phyloP scores from a whole-genome alignment of 2,113 vertebrate genomes.

The Antechinus flavipes region DNA sequence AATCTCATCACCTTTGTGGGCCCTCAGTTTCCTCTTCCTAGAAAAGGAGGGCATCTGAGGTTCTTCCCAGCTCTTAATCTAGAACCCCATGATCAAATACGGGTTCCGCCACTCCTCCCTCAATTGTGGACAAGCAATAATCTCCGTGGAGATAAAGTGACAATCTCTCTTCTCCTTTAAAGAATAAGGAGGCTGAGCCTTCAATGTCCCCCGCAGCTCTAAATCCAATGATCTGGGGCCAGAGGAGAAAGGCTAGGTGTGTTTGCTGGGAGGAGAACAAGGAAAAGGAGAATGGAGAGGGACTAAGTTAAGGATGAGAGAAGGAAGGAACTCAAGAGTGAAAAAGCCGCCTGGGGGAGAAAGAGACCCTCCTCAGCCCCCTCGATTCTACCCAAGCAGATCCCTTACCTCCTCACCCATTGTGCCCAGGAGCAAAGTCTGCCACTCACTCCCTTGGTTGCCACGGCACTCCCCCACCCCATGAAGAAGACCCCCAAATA shows the following conservation, averaged over 20 bases:
- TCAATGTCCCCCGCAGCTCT: not conserved
- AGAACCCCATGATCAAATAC: not conserved
- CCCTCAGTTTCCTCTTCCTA: not conserved
- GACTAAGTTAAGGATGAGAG: not conserved
- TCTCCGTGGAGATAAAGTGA: not conserved
- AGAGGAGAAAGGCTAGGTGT: not conserved
- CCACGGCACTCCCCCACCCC: not conserved
- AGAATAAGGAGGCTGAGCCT: not conserved
- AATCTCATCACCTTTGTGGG: not conserved
- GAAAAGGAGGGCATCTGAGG: not conserved
- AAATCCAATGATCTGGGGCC: not conserved
- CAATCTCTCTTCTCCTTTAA: not conserved
- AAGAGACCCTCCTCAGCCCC: not conserved
- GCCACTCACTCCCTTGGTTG: not conserved
- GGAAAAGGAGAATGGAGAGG: not conserved
- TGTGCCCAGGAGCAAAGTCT: not conserved
- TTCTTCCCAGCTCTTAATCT: not conserved
- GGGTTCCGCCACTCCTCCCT: not conserved
- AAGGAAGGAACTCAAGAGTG: not conserved
- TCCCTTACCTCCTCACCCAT: not conserved
- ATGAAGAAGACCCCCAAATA: not conserved
- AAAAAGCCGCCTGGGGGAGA: not conserved
- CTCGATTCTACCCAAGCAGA: not conserved
- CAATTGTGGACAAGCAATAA: not conserved
- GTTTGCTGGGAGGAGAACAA: not conserved